Conservation (phyloP, 1,140 invertebrate genomes). For the Rhyzopertha dominica region DNA sequence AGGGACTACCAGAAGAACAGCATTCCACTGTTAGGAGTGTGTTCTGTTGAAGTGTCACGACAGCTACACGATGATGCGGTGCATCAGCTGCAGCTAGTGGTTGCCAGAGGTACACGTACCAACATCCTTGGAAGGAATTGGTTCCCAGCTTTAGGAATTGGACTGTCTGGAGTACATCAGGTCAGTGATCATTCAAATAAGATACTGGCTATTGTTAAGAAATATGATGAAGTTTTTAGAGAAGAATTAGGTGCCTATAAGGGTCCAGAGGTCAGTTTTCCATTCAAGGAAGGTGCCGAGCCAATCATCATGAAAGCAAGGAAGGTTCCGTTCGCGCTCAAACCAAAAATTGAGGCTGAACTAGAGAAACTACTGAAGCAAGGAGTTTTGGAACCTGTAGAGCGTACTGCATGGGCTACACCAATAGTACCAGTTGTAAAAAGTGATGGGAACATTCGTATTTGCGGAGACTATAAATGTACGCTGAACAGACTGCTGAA, state of each 20-base stretch:
- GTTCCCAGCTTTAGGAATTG: too few relatives aligned
- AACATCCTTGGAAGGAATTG: too few relatives aligned
- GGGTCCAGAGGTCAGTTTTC: conserved; percentile 11
- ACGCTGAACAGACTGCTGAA: conserved; percentile 30
- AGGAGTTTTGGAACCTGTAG: conserved; percentile 29
- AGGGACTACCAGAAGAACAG: too few relatives aligned
- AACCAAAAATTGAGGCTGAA: conserved; percentile 42
- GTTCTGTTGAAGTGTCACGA: too few relatives aligned
- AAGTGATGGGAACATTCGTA: conserved; percentile 35
- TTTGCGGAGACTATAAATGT: conserved; percentile 32
- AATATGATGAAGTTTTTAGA: too few relatives aligned
- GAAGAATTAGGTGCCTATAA: conserved; percentile 14
- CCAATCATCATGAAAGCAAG: conserved; percentile 37
- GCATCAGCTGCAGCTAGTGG: too few relatives aligned
- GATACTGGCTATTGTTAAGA: too few relatives aligned
- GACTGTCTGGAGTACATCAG: too few relatives aligned
- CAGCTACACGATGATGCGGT: too few relatives aligned
- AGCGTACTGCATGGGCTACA: conserved; percentile 43
- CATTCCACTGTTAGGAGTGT: too few relatives aligned
- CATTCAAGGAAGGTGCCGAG: conserved; percentile 21
- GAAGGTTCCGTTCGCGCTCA: conserved; percentile 40
- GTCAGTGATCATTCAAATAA: too few relatives aligned
- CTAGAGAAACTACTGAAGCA: conserved; percentile 40
- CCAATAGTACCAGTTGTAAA: conserved; percentile 49
- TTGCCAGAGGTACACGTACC: too few relatives aligned